Evolutionary conservation across 2,113 vertebrate genomes (phyloP).

Genomic region (Chlamydotis undulata): DNA sequence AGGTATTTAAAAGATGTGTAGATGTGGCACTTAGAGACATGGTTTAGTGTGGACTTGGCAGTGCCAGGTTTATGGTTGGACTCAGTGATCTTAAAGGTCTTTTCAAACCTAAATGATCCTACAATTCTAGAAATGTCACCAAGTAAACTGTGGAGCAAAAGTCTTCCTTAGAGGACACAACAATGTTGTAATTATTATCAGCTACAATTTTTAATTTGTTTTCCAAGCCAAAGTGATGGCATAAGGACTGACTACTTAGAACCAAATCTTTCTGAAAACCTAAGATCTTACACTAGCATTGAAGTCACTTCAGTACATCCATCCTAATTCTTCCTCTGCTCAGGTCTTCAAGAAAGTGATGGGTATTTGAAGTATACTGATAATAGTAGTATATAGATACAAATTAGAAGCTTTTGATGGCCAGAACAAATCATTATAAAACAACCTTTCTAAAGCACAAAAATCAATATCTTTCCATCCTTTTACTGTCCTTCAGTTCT

Average conservation of each 20-base stretch:
- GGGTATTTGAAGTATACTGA: background rate
- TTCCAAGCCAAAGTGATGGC: background rate
- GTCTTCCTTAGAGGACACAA: background rate
- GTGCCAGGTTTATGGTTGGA: no score
- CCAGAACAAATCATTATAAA: background rate
- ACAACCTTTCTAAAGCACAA: background rate
- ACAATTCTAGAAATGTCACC: background rate
- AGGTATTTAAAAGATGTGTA: no score
- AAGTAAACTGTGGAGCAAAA: background rate
- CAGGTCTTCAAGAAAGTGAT: background rate
- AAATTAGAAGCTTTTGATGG: background rate
- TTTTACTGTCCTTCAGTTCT: background rate
- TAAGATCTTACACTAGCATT: fast-evolving
- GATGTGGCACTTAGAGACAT: no score
- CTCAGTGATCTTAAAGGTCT: no score
- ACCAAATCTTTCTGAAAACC: background rate
- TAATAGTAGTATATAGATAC: background rate
- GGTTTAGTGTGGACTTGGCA: no score
- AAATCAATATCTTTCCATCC: background rate
- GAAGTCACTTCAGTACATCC: background rate
- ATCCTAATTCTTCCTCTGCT: background rate
- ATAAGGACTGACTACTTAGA: background rate
- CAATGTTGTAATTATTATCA: background rate
- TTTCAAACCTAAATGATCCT: no score
- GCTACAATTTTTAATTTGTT: background rate